A percentile compares a stretch with the other conserved stretches of the same genome.
Evolutionary conservation across 2,888 invertebrate genomes (phyloP).

Genomic region (Andrena flavipes): DNA sequence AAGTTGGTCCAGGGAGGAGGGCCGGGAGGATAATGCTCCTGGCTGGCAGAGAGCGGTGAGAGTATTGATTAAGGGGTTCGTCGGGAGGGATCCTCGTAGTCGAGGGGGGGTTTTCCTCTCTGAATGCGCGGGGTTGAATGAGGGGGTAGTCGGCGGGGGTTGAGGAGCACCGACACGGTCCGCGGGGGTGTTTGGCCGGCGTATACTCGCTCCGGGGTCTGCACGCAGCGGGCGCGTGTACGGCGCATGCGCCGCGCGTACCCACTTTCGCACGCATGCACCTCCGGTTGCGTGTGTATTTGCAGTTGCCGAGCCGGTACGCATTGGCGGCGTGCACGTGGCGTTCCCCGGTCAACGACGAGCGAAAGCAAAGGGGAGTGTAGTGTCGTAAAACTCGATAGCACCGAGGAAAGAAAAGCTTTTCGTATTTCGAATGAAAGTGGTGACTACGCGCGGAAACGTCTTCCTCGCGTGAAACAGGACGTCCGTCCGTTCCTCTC

Average conservation of each 20-base stretch:
- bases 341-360: slow-evolving; percentile 60
- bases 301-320: slow-evolving; percentile 61
- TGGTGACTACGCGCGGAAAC: background rate
- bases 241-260: slow-evolving; percentile 28
- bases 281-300: slow-evolving; percentile 42
- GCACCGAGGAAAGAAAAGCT: background rate
- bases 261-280: slow-evolving; percentile 41
- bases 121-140: slow-evolving; percentile 60
- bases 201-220: slow-evolving; percentile 22
- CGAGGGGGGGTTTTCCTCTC: slow-evolving; percentile 71
- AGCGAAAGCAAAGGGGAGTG: slow-evolving; percentile 20
- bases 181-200: slow-evolving; percentile 45
- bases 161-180: slow-evolving; percentile 47
- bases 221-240: slow-evolving; percentile 42
- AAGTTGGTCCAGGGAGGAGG: slow-evolving; percentile 64
- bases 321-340: slow-evolving; percentile 66
- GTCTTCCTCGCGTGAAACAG: background rate
- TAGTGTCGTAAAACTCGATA: background rate
- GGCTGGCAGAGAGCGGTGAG: slow-evolving; percentile 70
- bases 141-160: slow-evolving; percentile 27
- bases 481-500: background rate
- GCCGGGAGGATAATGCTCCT: slow-evolving; percentile 60
- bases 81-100: slow-evolving; percentile 71
- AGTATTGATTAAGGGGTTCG: slow-evolving; percentile 81
- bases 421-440: background rate